Evolutionary conservation across 2,797 vertebrate species (phyloP).

Genomic region (Molothrus aeneus): DNA sequence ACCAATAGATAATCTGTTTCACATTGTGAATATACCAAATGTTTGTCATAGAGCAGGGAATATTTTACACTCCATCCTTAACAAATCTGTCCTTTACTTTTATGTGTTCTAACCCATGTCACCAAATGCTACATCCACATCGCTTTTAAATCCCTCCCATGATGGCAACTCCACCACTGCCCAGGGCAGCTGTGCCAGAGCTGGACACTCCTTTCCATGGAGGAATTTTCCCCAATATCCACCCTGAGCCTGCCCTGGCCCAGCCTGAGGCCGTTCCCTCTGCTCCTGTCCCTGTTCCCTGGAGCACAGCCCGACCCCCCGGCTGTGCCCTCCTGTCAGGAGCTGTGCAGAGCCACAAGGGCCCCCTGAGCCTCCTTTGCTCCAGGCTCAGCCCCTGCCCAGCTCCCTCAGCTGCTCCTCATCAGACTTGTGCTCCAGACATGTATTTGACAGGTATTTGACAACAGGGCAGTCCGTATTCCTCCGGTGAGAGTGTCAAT

Average conservation of each 20-base stretch:
- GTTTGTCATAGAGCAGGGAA: not conserved
- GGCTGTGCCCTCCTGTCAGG: not conserved
- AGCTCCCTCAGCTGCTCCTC: not conserved
- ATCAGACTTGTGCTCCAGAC: not conserved
- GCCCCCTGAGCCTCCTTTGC: not conserved
- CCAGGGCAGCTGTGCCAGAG: not conserved
- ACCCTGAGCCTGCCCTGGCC: rapidly evolving
- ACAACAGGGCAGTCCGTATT: not conserved
- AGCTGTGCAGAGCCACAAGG: not conserved
- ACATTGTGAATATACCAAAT: rapidly evolving
- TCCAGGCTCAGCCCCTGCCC: not conserved
- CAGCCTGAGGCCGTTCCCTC: rapidly evolving
- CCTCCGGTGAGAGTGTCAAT: not conserved
- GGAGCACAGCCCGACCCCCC: rapidly evolving
- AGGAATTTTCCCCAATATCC: rapidly evolving
- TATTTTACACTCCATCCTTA: not conserved
- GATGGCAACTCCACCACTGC: rapidly evolving
- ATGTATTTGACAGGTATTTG: not conserved
- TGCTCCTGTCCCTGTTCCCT: not conserved
- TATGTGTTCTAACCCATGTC: rapidly evolving
- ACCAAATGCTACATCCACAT: rapidly evolving
- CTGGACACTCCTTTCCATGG: rapidly evolving
- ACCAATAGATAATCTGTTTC: not conserved
- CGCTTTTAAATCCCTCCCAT: not conserved
- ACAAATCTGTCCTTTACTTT: not conserved